A percentile compares a stretch with the other conserved stretches of the same genome.
Evolutionary conservation across 2,113 vertebrate species (phyloP).

Genomic region (Pseudonaja textilis): DNA sequence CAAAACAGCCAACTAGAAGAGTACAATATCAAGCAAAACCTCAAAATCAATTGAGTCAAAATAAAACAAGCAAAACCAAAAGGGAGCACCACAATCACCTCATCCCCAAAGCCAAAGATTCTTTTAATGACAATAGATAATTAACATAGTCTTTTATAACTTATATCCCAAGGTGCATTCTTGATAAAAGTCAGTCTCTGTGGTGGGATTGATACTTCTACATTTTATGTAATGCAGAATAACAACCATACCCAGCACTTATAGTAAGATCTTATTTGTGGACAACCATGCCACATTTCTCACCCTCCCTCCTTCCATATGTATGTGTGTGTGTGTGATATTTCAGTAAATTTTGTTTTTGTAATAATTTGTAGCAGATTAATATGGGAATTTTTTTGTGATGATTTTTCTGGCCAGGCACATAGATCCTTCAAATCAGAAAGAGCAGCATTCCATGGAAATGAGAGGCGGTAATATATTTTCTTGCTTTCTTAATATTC

Average conservation of each 20-base stretch:
- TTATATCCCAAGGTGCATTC: neutral
- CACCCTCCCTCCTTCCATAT: too few relatives aligned
- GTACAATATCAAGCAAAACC: neutral
- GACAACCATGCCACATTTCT: neutral
- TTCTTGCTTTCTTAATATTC: neutral
- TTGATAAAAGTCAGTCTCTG: neutral
- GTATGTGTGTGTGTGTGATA: neutral
- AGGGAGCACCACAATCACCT: neutral
- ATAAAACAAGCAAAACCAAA: neutral
- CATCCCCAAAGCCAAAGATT: neutral
- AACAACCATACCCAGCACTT: neutral
- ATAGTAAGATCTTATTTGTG: neutral
- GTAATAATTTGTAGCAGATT: neutral
- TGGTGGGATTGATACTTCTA: too few relatives aligned
- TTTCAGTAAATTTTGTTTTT: neutral
- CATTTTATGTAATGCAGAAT: neutral
- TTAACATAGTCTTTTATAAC: neutral
- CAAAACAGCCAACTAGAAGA: neutral
- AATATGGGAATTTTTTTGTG: neutral
- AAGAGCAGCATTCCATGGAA: conserved; percentile 31
- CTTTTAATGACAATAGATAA: neutral
- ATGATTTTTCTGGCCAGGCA: conserved; percentile 54
- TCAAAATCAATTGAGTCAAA: neutral
- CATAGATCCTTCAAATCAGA: conserved; percentile 31
- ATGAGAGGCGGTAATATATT: conserved; percentile 64